Conservation (phyloP, 2,797 vertebrate species). For the Macropus fuliginosus region DNA sequence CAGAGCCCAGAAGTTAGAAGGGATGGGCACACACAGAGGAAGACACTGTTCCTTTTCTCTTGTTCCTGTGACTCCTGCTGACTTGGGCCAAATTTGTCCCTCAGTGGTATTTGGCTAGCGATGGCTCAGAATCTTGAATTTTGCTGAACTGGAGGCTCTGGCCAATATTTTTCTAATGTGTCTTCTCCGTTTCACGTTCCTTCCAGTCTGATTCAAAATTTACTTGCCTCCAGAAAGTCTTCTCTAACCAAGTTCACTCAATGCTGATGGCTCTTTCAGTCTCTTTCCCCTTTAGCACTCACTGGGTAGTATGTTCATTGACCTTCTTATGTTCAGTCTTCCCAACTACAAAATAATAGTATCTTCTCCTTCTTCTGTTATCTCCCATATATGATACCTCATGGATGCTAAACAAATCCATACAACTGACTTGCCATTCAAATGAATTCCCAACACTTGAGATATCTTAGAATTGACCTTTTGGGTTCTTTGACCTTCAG, state of each 20-base stretch:
- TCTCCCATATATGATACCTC: background rate
- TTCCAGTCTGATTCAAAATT: background rate
- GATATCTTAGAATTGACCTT: background rate
- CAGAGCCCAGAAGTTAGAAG: background rate
- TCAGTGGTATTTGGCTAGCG: background rate
- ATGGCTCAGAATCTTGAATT: background rate
- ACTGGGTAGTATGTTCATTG: background rate
- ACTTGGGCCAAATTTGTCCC: background rate
- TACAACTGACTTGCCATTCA: background rate
- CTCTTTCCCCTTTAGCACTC: background rate
- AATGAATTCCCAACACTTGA: background rate
- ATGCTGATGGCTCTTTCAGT: background rate
- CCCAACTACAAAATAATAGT: background rate
- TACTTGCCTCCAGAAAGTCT: background rate
- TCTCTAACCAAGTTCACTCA: background rate
- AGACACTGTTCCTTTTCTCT: background rate
- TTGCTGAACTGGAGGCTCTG: background rate
- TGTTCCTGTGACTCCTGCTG: background rate
- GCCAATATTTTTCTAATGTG: background rate
- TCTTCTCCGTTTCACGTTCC: background rate
- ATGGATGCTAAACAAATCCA: background rate
- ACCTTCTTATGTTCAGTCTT: background rate
- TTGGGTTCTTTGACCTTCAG: background rate
- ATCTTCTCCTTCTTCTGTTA: background rate
- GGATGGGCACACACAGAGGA: background rate